phyloP scores from a whole-genome alignment of 2,113 vertebrate genomes.

The Grammomys dolichurus region DNA sequence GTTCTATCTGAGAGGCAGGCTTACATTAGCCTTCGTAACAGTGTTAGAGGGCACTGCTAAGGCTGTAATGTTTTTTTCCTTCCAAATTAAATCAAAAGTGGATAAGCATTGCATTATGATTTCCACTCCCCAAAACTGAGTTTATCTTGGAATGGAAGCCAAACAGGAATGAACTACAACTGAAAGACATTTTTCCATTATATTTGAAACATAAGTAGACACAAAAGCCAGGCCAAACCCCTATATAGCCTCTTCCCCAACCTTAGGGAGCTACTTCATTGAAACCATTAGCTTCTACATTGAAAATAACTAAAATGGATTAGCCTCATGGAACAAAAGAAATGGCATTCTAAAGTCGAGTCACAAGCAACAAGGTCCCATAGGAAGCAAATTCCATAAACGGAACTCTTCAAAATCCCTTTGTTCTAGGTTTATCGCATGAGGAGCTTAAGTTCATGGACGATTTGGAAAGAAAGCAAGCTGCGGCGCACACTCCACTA shows the following conservation, averaged over 20 bases:
- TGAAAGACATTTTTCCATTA: conserved; percentile 52
- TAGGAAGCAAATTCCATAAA: conserved; percentile 48
- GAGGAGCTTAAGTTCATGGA: conserved; percentile 73
- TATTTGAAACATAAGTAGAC: conserved; percentile 31
- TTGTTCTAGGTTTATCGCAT: conserved; percentile 69
- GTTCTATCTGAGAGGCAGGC: conserved; percentile 45
- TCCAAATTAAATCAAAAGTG: conserved; percentile 62
- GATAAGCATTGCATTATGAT: conserved; percentile 38
- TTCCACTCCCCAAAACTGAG: neutral
- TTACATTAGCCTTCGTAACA: neutral
- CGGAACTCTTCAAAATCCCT: conserved; percentile 64
- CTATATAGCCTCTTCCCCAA: neutral
- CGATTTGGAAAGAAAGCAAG: conserved; percentile 67
- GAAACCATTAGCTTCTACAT: conserved; percentile 36
- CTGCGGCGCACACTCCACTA: conserved; percentile 47
- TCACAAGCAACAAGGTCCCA: conserved; percentile 30
- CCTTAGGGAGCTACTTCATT: conserved; percentile 1
- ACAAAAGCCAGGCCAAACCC: neutral
- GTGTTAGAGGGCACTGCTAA: neutral
- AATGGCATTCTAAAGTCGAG: conserved; percentile 31
- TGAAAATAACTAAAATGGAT: conserved; percentile 63
- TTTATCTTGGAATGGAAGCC: conserved; percentile 60
- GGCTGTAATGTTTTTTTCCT: neutral
- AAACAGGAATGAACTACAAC: conserved; percentile 32
- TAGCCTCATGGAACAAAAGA: conserved; percentile 55